Evolutionary conservation across 2,888 invertebrate genomes (phyloP), one percentile per base, ranked within the genome.

Genomic region (Lasioglossum pauxillum): DNA sequence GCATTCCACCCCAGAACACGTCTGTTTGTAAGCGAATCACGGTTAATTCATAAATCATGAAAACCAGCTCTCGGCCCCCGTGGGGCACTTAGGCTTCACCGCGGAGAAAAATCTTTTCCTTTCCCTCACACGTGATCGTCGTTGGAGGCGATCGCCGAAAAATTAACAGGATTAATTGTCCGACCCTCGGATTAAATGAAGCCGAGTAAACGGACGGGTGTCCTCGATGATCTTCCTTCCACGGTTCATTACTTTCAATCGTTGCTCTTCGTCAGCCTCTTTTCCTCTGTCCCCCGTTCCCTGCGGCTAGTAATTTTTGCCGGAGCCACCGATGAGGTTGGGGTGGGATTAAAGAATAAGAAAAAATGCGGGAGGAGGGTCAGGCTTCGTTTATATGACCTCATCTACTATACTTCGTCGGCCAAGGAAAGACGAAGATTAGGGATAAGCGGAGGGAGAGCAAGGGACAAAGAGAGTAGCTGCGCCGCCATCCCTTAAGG

Each of bases 221-320:
- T 86, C 84, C 85, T 60, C 79, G 87, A 80, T 84, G 92, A 91
- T 91, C 90, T 91, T 91, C 89, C 88, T 91, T 90, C 93, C 86
- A 92, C 90, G 93, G 93, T 93, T 94, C 94, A 93, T 95, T 95
- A 95, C 93, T 94, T 95, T 95, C 95, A 95, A 95, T 95, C 94
- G 93, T 90, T 87, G 90, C 83, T 74, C 85, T 85, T 74, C 85
- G 85, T 82, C 84, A 83, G 82, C 69, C 76, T 69, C 46, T 75
- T 89, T 80, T 85, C 76, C 77, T 12, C n/a, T 57, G 12, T 57
- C 16, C 89, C 84, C 76, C 78, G 78, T 35, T 46, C 76, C 77
- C 74, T 53, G 80, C 69, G 46, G 80, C 89, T 90, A 90, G 88
- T 93, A 92, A 94, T 94, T 94, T 94, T 94, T 93, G 92, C 92